Percentiles rank a stretch among this genome's conserved stretches.
Conservation (phyloP, 2,797 vertebrate species). For the Rachycentron canadum region DNA sequence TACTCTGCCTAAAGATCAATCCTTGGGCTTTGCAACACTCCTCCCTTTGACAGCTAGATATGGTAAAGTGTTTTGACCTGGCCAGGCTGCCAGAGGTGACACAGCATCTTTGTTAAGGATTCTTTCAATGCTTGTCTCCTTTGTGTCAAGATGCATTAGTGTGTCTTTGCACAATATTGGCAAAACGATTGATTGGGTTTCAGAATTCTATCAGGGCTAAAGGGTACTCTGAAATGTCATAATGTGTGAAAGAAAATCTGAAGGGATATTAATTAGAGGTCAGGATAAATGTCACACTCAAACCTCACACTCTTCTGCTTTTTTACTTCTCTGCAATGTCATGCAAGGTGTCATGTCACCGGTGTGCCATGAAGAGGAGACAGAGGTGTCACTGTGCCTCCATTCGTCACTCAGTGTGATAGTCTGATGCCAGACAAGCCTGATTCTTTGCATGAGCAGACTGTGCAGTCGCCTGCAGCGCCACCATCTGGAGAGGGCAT, state of each 20-base stretch:
- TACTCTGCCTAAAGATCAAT: conserved; percentile 38
- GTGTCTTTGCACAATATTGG: conserved; percentile 70
- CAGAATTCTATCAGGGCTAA: conserved; percentile 45
- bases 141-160: conserved; percentile 70
- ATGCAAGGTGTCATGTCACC: conserved; percentile 28
- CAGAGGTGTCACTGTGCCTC: conserved; percentile 10
- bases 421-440: conserved; percentile 7
- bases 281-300: conserved; percentile 28
- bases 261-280: conserved; percentile 67
- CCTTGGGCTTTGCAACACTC: neutral
- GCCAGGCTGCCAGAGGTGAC: conserved; percentile 45
- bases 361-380: conserved; percentile 1
- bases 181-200: conserved; percentile 71
- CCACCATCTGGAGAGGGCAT: conserved; percentile 37
- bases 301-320: neutral
- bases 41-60: conserved; percentile 38
- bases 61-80: conserved; percentile 46
- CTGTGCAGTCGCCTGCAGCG: conserved; percentile 6
- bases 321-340: conserved; percentile 29
- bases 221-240: conserved; percentile 63
- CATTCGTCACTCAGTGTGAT: conserved; percentile 29
- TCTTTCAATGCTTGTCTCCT: conserved; percentile 46
- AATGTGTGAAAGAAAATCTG: conserved; percentile 33
- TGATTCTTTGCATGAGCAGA: neutral
- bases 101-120: conserved; percentile 60